Percentiles rank a stretch among this genome's conserved stretches.
Evolutionary conservation across 2,113 vertebrate species (phyloP).

Genomic region (Poeciliopsis occidentalis): DNA sequence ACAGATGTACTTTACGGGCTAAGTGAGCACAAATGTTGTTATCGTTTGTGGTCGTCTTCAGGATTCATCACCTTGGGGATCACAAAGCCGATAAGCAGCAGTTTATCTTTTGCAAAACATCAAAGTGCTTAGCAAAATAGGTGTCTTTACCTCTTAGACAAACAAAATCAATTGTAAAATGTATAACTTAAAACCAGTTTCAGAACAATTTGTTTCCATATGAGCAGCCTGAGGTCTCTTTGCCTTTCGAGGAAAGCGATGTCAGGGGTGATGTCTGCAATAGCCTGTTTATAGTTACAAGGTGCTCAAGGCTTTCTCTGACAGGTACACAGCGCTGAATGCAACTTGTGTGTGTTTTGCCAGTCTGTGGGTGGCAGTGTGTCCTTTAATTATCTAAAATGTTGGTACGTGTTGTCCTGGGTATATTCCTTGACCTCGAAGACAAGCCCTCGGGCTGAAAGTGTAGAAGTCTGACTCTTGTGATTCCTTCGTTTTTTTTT

Average conservation of each 20-base stretch:
- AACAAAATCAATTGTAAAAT: too few species aligned
- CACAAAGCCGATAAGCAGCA: too few species aligned
- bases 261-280: not conserved
- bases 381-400: constrained; percentile 1
- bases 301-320: not conserved
- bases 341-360: not conserved
- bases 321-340: not conserved
- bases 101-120: too few species aligned
- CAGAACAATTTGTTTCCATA: not conserved
- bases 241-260: too few species aligned
- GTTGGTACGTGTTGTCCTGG: not conserved
- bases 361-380: not conserved
- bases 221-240: not conserved
- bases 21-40: not conserved
- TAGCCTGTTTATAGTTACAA: not conserved
- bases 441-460: not conserved
- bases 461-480: not conserved
- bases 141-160: too few species aligned
- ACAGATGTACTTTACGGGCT: not conserved
- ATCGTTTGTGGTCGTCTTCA: not conserved
- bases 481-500: not conserved
- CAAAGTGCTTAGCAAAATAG: too few species aligned
- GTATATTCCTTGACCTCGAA: not conserved
- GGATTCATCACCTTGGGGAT: too few species aligned
- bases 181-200: not conserved